A percentile compares a stretch with the other conserved stretches of the same genome.
phyloP scores from a whole-genome alignment of 2,888 invertebrate species.

The Alitta virens region DNA sequence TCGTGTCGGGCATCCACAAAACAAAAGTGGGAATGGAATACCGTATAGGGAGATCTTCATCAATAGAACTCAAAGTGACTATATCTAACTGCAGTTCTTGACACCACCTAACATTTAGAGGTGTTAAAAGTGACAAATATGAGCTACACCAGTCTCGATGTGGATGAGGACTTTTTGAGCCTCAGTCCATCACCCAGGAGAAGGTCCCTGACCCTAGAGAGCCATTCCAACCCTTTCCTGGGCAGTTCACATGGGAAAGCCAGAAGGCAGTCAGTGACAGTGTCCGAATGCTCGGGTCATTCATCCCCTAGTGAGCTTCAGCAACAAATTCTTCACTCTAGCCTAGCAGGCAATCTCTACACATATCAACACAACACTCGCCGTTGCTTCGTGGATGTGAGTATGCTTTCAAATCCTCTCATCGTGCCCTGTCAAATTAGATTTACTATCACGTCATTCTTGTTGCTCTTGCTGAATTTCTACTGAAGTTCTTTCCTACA shows the following conservation, averaged over 20 bases:
- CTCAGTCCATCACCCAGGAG: conserved; percentile 9
- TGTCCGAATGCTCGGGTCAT: not conserved
- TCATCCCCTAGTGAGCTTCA: not conserved
- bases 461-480: too few species aligned
- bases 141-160: too few species aligned
- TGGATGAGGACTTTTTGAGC: not conserved
- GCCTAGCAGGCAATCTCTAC: conserved; percentile 13
- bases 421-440: too few species aligned
- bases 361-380: not conserved
- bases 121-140: too few species aligned
- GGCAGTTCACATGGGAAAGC: not conserved
- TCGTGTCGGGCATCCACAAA: too few species aligned
- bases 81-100: too few species aligned
- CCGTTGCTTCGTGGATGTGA: conserved; percentile 16
- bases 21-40: too few species aligned
- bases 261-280: conserved; percentile 6
- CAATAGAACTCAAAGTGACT: too few species aligned
- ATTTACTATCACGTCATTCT: too few species aligned
- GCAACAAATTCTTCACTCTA: conserved; percentile 11
- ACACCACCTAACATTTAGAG: too few species aligned
- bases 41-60: too few species aligned
- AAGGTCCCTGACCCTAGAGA: conserved; percentile 16
- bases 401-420: not conserved
- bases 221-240: conserved; percentile 14
- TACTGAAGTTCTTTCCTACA: too few species aligned